Percentiles rank a stretch among this genome's conserved stretches.
These are phyloP conservation scores for Todiramphus chloris DNA, from an alignment of 2,113 vertebrate species.

Conservation along the genomic window DNA sequence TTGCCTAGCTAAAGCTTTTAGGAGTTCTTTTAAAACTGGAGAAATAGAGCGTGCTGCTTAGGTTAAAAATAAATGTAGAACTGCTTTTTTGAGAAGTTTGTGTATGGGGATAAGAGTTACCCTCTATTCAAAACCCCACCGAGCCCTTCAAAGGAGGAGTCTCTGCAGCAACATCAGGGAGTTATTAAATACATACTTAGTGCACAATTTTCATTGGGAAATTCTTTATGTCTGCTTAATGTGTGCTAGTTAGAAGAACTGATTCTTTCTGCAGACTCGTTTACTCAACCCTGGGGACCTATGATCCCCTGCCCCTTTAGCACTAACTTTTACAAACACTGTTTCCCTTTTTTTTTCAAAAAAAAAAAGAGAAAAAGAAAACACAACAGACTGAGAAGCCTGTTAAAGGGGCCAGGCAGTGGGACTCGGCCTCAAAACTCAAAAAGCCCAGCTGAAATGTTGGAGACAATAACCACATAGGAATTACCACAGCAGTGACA, in stretches of 20 bases:
- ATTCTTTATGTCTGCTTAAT: conserved; percentile 64
- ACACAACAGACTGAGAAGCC: not conserved
- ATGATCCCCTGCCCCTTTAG: conserved; percentile 71
- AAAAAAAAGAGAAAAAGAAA: not conserved
- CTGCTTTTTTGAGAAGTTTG: conserved; percentile 29
- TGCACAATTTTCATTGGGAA: conserved; percentile 65
- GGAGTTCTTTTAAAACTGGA: conserved; percentile 58
- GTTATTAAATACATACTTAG: conserved; percentile 64
- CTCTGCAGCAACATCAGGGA: conserved; percentile 26
- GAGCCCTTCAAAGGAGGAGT: conserved; percentile 47
- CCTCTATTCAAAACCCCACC: conserved; percentile 34
- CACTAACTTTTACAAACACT: conserved; percentile 69
- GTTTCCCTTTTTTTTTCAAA: not conserved
- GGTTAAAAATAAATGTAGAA: conserved; percentile 69
- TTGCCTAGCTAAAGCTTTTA: conserved; percentile 66
- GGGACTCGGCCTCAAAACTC: not conserved
- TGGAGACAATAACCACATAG: not conserved
- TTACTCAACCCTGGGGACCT: conserved; percentile 63
- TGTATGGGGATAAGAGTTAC: not conserved
- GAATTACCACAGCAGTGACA: not conserved
- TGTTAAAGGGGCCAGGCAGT: not conserved
- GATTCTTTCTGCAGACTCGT: conserved; percentile 73
- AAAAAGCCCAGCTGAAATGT: not conserved
- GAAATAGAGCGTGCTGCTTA: conserved; percentile 22
- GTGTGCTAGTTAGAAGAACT: conserved; percentile 61